Conservation (phyloP, 2,888 invertebrate genomes). For the Ectropis crepuscularia region DNA sequence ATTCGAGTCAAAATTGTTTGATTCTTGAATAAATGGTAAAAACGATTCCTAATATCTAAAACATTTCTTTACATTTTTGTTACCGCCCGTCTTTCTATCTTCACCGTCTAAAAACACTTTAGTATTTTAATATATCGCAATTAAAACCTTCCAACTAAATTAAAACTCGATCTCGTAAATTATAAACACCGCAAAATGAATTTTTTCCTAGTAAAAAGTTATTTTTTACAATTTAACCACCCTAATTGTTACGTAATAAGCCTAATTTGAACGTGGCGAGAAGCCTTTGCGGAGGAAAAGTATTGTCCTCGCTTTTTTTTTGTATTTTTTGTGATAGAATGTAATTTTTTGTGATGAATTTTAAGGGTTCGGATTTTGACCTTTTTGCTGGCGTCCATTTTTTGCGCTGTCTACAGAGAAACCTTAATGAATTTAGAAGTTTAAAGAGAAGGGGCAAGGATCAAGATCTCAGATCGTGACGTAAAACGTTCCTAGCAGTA, state of each 20-base stretch:
- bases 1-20: no score
- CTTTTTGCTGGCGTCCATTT: slow-evolving; percentile 25
- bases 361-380: slow-evolving; percentile 21
- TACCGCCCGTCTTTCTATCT: no score
- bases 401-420: slow-evolving; percentile 15
- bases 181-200: slow-evolving; percentile 17
- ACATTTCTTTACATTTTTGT: no score
- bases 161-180: slow-evolving; percentile 28
- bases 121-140: slow-evolving; percentile 12
- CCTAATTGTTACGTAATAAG: slow-evolving; percentile 42
- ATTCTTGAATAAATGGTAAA: no score
- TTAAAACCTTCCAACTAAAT: slow-evolving; percentile 21
- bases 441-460: slow-evolving; percentile 11
- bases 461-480: slow-evolving; percentile 8
- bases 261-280: slow-evolving; percentile 36
- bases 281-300: slow-evolving; percentile 29
- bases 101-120: neutral
- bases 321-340: slow-evolving; percentile 23
- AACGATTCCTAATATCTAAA: no score
- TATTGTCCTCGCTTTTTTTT: slow-evolving; percentile 32
- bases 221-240: slow-evolving; percentile 31
- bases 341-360: slow-evolving; percentile 25
- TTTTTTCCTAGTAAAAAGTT: slow-evolving; percentile 26
- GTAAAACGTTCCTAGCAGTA: slow-evolving; percentile 1
- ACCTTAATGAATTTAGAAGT: slow-evolving; percentile 21